Base-by-base conservation (phyloP, 2,797 vertebrate genomes). In the Heteromormyrus szaboi region DNA sequence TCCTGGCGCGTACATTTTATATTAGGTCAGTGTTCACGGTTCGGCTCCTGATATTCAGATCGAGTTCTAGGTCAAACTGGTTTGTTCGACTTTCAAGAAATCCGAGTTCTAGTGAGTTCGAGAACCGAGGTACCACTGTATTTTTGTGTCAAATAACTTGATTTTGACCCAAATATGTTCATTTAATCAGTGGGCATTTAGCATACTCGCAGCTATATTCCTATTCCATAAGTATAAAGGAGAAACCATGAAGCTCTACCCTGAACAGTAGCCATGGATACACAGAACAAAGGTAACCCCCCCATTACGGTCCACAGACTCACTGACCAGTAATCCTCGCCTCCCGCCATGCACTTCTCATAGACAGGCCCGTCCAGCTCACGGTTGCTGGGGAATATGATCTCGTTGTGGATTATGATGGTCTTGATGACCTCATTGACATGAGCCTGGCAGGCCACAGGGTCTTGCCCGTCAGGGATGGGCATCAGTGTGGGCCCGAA, bases 401-500 rank as follows among this genome's bases (percentile, higher is more conserved):
- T 93, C 91, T 97, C 96, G 0, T 97, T 96, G 92, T 96, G 94
- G 7, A 94, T 91, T 91, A 97, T 97, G 95, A 97, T 97, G 92
- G 95, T 96, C 93, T 97, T 97, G 94, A 97, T 97, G 94, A 97
- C 94, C 92, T 97, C 96, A 1, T 97, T 97, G 94, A 97, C 96
- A 0, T 97, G 96, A 54, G 96, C 96, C 90, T 97, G 96, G 93
- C 96, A 97, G 91, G 96, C 96, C 90, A 97, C 96, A 0, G 96
- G 96, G 90, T 97, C 96, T 92, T 97, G 96, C 85, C 95, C 96
- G 0, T 97, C 96, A 0, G 96, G 96, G 53, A 97, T 96, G 87
- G 96, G 96, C 96, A 97, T 96, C 92, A 97, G 93, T 1, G 96
- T 97, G 89, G 96, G 96, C 87, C 96, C 96, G 0, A 97, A 97